Base-by-base conservation (phyloP, 2,797 vertebrate species). In the Macroramphosus scolopax region DNA sequence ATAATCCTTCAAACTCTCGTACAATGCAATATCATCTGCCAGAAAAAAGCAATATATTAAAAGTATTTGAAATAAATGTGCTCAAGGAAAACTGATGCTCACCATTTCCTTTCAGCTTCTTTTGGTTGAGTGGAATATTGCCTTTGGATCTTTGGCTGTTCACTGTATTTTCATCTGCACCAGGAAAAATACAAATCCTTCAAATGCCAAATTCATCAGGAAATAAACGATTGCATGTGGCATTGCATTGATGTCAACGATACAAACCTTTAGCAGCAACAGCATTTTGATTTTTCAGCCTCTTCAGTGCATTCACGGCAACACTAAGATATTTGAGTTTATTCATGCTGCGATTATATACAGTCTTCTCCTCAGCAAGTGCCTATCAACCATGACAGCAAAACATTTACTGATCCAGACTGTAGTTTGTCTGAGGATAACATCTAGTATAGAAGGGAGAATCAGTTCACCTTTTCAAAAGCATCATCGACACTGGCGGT, bases 321-420 rank as follows among this genome's bases (percentile, higher is more conserved):
- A 91, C 71, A 32, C 92, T 93, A 56, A 91, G 66, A 70, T 93
- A 94, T 75, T 91, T 91, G 20, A 92, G 83, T 72, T 88, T 91
- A 86, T 89, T 91, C 32, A 86, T 44, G 59, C 88, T 93, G 50
- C 84, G 88, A 41, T 92, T 89, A 81, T 89, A 93, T 33, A 93
- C 69, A 0, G 70, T 65, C 61, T 82, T 92, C 77, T 96, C 92
- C 77, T 93, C 91, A 16, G 56, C 70, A 17, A 91, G 58, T 1
- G 92, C 92, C 92, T 95, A 22, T 46, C 6, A 16, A 43, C 9
- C 39, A 22, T 1, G 60, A 18, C 22, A 11, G 17, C 10, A 0
- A 6, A 8, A 3, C 24, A 48, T n/a, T 0, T 13, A 26, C n/a
- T n/a, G 2, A 39, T 33, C n/a, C n/a, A 17, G 2, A 35, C n/a